A percentile compares a stretch with the other conserved stretches of the same genome.
Evolutionary conservation across 2,113 vertebrate species (phyloP).

Genomic region (Thryonomys swinderianus): DNA sequence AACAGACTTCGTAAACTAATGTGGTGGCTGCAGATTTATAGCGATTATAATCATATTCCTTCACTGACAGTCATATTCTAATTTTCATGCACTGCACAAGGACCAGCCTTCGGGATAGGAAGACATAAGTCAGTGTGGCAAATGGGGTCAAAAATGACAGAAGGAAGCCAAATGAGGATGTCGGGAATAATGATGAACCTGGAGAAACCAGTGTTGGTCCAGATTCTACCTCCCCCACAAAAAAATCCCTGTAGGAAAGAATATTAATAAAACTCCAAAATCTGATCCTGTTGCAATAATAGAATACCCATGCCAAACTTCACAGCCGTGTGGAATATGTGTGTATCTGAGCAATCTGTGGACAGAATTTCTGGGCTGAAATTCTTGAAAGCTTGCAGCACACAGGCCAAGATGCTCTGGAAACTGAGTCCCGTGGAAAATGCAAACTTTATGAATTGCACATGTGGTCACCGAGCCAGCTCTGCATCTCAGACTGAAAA

Average conservation of each 20-base stretch:
- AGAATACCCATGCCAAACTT: conserved; percentile 63
- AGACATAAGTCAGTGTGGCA: not conserved
- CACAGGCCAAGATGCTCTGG: conserved; percentile 72
- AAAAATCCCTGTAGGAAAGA: conserved; percentile 63
- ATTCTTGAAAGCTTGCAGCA: conserved; percentile 59
- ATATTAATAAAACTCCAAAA: conserved; percentile 76
- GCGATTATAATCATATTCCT: not conserved
- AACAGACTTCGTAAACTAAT: conserved; percentile 13
- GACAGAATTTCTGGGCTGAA: conserved; percentile 52
- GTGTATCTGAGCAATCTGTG: conserved; percentile 62
- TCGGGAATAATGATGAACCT: conserved; percentile 12
- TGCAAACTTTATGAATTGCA: conserved; percentile 73
- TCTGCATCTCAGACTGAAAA: conserved; percentile 6
- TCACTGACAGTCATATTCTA: not conserved
- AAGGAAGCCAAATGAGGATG: not conserved
- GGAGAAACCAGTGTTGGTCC: conserved; percentile 17
- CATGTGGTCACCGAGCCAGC: conserved; percentile 72
- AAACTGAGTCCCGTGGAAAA: conserved; percentile 80
- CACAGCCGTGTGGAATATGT: not conserved
- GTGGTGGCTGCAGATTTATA: not conserved
- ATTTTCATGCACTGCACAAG: not conserved
- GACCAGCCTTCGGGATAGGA: not conserved
- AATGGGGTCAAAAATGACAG: conserved; percentile 38
- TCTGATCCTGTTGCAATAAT: conserved; percentile 66
- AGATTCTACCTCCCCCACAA: not conserved